A percentile compares a stretch with the other conserved stretches of the same genome.
These are phyloP conservation scores for Euphydryas editha DNA, from an alignment of 2,888 invertebrate genomes.

Conservation along the genomic window DNA sequence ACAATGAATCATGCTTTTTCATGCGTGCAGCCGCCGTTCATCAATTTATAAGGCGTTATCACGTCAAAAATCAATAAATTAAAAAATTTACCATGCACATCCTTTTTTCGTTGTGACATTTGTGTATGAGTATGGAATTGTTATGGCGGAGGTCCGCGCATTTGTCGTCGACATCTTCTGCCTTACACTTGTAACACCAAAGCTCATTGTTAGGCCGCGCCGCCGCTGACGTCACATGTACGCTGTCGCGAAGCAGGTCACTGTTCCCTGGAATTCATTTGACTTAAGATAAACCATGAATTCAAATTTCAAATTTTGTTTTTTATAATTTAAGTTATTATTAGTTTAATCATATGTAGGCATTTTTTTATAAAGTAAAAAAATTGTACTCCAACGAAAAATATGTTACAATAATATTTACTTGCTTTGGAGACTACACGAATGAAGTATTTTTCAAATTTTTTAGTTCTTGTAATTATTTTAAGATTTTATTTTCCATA, in stretches of 20 bases:
- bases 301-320: neutral
- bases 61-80: constrained; percentile 1
- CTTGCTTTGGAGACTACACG: no score
- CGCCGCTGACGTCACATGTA: constrained; percentile 91
- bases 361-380: neutral
- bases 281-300: neutral
- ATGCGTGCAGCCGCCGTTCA: no score
- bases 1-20: no score
- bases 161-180: constrained; percentile 88
- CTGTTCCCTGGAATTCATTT: constrained; percentile 61
- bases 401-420: no score
- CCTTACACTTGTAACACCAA: constrained; percentile 92
- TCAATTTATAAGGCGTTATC: no score
- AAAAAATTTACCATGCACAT: constrained; percentile 88
- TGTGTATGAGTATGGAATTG: constrained; percentile 85
- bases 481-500: no score
- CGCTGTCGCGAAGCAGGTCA: constrained; percentile 83
- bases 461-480: no score
- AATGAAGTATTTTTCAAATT: no score
- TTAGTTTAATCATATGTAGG: neutral
- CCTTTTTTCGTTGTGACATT: constrained; percentile 90
- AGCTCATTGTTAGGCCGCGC: constrained; percentile 90
- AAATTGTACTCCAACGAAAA: no score
- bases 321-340: no score
- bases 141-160: constrained; percentile 87